phyloP scores from a whole-genome alignment of 2,113 vertebrate species.

The Triplophysa dalaica region DNA sequence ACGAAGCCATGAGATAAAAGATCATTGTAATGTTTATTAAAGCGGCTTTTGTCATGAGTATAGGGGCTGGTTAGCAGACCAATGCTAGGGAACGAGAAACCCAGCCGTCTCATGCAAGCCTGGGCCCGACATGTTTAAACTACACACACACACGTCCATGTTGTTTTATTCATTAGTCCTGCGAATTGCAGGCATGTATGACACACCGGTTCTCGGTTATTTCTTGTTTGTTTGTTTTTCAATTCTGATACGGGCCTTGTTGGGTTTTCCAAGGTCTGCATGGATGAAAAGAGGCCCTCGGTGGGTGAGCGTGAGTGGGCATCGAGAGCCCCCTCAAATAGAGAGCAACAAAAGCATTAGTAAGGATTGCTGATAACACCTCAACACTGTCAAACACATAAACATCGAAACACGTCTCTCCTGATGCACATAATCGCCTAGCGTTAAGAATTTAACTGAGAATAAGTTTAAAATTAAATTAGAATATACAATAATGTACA shows the following conservation, averaged over 20 bases:
- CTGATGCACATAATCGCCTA: not conserved
- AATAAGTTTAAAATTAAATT: too few species aligned
- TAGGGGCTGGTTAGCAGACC: not conserved
- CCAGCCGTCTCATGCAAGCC: too few species aligned
- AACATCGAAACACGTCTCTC: too few species aligned
- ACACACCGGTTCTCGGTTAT: not conserved
- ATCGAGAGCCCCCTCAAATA: slow-evolving; percentile 31
- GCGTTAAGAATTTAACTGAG: not conserved
- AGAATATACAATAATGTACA: too few species aligned
- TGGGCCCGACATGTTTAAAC: too few species aligned
- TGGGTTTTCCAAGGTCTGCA: slow-evolving; percentile 43
- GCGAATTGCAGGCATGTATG: too few species aligned
- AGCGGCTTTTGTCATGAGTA: slow-evolving; percentile 2
- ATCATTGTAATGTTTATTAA: slow-evolving; percentile 7
- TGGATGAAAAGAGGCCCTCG: slow-evolving; percentile 40
- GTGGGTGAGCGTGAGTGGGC: slow-evolving; percentile 32
- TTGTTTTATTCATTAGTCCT: too few species aligned
- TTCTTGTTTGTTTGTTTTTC: slow-evolving; percentile 33
- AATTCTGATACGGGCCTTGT: slow-evolving; percentile 30
- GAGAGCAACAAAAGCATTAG: slow-evolving; percentile 44
- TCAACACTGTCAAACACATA: slow-evolving; percentile 16
- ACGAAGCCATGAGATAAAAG: slow-evolving; percentile 13
- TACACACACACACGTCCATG: too few species aligned
- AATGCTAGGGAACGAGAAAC: not conserved
- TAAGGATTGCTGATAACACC: slow-evolving; percentile 36